Evolutionary conservation across 2,113 vertebrate species (phyloP).

Genomic region (Pampusana beccarii): DNA sequence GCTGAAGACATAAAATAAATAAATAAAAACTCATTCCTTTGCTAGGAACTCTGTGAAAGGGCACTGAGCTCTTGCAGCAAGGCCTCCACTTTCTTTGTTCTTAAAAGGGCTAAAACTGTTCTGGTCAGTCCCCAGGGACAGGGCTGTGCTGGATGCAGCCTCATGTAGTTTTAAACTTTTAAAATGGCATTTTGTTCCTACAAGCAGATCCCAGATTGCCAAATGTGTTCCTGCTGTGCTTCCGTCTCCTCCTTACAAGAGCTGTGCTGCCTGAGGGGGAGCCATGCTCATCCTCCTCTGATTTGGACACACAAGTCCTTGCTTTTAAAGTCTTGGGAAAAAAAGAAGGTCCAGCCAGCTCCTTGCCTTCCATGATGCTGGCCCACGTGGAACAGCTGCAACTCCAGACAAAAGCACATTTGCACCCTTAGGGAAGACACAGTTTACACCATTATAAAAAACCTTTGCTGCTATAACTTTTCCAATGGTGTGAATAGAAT

Average conservation of each 20-base stretch:
- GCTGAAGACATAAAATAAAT: conserved; percentile 36
- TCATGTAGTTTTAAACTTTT: neutral
- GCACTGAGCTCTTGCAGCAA: conserved; percentile 12
- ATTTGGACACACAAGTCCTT: neutral
- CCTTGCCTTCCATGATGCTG: neutral
- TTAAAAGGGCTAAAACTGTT: neutral
- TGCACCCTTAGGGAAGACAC: neutral
- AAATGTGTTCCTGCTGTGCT: neutral
- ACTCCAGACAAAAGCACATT: neutral
- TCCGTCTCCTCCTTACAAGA: neutral
- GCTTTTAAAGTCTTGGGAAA: neutral
- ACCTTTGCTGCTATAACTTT: neutral
- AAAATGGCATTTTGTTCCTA: conserved; percentile 16
- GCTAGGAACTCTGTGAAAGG: conserved; percentile 15
- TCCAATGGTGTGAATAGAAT: neutral
- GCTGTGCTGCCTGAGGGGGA: neutral
- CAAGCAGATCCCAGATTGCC: neutral
- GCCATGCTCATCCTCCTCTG: neutral
- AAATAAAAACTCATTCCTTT: conserved; percentile 24
- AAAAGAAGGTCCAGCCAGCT: neutral
- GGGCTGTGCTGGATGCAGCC: neutral
- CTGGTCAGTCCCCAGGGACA: neutral
- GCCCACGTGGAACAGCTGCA: neutral
- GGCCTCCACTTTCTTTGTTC: conserved; percentile 14
- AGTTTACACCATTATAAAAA: neutral